phyloP scores from a whole-genome alignment of 2,113 vertebrate species.

The Onychorhynchus coronatus region DNA sequence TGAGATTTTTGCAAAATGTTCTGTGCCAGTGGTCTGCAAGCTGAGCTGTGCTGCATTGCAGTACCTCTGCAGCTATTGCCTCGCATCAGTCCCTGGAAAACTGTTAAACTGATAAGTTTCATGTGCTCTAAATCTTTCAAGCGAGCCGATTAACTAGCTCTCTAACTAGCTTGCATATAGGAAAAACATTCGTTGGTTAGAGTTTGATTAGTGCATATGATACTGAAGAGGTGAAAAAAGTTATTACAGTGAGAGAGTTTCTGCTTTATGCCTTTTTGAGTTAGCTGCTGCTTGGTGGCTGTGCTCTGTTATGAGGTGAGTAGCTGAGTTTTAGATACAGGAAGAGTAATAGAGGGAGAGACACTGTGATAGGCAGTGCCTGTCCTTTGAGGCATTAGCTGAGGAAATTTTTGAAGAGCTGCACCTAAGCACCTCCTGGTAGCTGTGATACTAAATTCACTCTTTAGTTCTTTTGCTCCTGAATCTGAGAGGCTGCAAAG shows the following conservation, averaged over 20 bases:
- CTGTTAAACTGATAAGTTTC: background rate
- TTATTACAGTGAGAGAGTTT: background rate
- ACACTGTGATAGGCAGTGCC: background rate
- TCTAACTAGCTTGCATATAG: background rate
- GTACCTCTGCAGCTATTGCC: constrained; percentile 45
- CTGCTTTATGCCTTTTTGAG: background rate
- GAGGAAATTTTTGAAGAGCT: background rate
- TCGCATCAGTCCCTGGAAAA: background rate
- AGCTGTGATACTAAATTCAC: background rate
- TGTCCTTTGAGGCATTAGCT: background rate
- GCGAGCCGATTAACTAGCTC: background rate
- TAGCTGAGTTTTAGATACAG: background rate
- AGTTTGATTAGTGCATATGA: background rate
- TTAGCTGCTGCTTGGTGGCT: background rate
- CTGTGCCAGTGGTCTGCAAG: background rate
- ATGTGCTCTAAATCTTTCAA: background rate
- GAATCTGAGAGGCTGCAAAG: background rate
- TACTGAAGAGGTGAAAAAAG: background rate
- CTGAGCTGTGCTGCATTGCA: constrained; percentile 51
- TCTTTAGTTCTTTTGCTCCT: background rate
- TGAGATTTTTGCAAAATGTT: background rate
- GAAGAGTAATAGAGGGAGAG: background rate
- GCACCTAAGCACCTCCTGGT: background rate
- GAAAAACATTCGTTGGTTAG: background rate
- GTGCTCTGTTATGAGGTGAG: background rate